Evolutionary conservation across 2,888 invertebrate species (phyloP), one percentile per base, ranked within the genome.

Genomic region (Metacarcinus magister): DNA sequence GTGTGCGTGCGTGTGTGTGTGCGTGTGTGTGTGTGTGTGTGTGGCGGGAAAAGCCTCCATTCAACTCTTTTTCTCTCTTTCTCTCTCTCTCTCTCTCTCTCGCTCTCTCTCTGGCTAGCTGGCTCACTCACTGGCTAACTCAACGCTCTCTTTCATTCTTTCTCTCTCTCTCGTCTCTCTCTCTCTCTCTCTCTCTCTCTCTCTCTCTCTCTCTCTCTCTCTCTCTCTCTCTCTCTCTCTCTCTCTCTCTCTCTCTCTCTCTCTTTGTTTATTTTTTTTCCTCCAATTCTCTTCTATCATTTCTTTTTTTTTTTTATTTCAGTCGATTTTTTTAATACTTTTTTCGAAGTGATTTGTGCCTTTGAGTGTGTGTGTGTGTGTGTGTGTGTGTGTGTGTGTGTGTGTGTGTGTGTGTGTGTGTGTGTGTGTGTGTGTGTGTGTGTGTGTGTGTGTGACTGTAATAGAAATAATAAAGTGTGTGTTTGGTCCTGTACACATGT

Each of bases 381-480:
- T 92, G 46, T 43, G 46, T 92, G 28, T 92, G 28, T 92, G 48
- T 92, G 28, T 92, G 48, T 92, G 28, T 92, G 48, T 92, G 48
- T 92, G 48, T 92, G 48, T 92, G 48, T 92, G n/a, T 92, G n/a
- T 92, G 48, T 48, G n/a, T 92, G n/a, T 46, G n/a, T 92, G 44
- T 92, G 46, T 92, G 46, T 92, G 13, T 92, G n/a, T 46, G 32
- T 92, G 28, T 48, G 48, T 92, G 92, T 48, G 48, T 92, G 92
- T 92, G 54, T 92, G 23, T 28, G 90, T 90, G 44, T 39, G 13
- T 39, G 44, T 28, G 23, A 32, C 19, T 87, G 39, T 28, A 87
- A 87, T 19, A 19, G 39, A 87, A n/a, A n/a, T n/a, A 39, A 32
- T 87, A 32, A 32, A 16, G 44, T 32, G 44, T 7, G 89, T 89